These are phyloP conservation scores for Lasiommata megera DNA, from an alignment of 2,888 invertebrate genomes.

Conservation along the genomic window DNA sequence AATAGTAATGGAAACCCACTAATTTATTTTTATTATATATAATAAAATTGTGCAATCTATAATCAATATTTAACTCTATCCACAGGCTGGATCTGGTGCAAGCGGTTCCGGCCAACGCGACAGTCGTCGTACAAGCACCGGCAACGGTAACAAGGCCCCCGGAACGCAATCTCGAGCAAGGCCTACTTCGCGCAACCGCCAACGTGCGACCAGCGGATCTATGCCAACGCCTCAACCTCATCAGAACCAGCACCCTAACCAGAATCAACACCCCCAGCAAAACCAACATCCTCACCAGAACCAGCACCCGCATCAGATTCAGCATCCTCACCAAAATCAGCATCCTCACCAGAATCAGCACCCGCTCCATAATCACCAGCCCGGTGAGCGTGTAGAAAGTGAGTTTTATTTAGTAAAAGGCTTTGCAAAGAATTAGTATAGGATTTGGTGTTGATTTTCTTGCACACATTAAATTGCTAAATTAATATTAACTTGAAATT, in stretches of 20 bases:
- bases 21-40: too few relatives aligned
- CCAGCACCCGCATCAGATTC: conserved; percentile 52
- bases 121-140: conserved; percentile 58
- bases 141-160: conserved; percentile 41
- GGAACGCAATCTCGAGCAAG: conserved; percentile 41
- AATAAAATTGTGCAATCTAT: too few relatives aligned
- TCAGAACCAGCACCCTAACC: conserved; percentile 52
- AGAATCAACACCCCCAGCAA: conserved; percentile 53
- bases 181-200: conserved; percentile 47
- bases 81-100: conserved; percentile 57
- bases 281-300: conserved; percentile 54
- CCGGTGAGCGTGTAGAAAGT: conserved; percentile 41
- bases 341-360: conserved; percentile 55
- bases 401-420: conserved; percentile 11
- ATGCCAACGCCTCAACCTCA: conserved; percentile 42
- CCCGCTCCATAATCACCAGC: conserved; percentile 46
- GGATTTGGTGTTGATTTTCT: too few relatives aligned
- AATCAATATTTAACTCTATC: conserved; percentile 19
- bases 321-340: conserved; percentile 52
- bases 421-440: too few relatives aligned
- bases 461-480: too few relatives aligned
- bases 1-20: too few relatives aligned
- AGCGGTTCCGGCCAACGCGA: conserved; percentile 61
- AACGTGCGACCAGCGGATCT: conserved; percentile 49
- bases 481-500: too few relatives aligned